phyloP scores from a whole-genome alignment of 2,888 invertebrate genomes.

The Micropterix aruncella region DNA sequence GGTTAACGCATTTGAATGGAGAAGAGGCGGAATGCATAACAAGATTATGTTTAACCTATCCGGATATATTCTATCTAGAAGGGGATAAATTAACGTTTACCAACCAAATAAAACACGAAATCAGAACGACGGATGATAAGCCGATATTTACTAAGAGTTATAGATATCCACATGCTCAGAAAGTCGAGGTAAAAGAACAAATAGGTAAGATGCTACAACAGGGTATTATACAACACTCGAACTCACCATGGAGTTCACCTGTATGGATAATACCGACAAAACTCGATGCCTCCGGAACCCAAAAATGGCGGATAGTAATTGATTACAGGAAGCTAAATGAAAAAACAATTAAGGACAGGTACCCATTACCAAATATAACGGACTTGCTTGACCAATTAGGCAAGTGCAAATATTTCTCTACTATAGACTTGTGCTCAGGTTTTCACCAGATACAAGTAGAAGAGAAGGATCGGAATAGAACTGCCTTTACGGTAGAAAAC shows the following conservation, averaged over 20 bases:
- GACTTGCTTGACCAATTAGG: slow-evolving; percentile 14
- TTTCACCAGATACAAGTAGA: slow-evolving; percentile 15
- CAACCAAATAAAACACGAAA: slow-evolving; percentile 12
- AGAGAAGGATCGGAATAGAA: slow-evolving; percentile 14
- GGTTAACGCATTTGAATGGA: background rate
- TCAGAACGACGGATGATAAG: slow-evolving; percentile 11
- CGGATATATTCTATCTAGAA: slow-evolving; percentile 10
- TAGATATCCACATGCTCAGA: slow-evolving; percentile 10
- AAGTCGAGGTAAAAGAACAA: slow-evolving; percentile 2
- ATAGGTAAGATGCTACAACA: slow-evolving; percentile 3
- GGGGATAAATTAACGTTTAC: slow-evolving; percentile 10
- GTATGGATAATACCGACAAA: slow-evolving; percentile 17
- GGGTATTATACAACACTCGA: slow-evolving; percentile 13
- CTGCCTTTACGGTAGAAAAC: slow-evolving; percentile 15
- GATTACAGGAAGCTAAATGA: slow-evolving; percentile 12
- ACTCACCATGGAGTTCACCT: slow-evolving; percentile 13
- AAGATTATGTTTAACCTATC: background rate
- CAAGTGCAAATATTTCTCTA: slow-evolving; percentile 11
- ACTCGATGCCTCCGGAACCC: slow-evolving; percentile 11
- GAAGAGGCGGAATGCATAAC: background rate
- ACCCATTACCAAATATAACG: slow-evolving; percentile 14
- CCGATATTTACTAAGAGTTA: slow-evolving; percentile 12
- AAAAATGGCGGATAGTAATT: slow-evolving; percentile 13
- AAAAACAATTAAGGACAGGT: slow-evolving; percentile 14
- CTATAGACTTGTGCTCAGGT: slow-evolving; percentile 14